Evolutionary conservation across 2,888 invertebrate genomes (phyloP), one percentile per base, ranked within the genome.

Genomic region (Megalurothrips usitatus): DNA sequence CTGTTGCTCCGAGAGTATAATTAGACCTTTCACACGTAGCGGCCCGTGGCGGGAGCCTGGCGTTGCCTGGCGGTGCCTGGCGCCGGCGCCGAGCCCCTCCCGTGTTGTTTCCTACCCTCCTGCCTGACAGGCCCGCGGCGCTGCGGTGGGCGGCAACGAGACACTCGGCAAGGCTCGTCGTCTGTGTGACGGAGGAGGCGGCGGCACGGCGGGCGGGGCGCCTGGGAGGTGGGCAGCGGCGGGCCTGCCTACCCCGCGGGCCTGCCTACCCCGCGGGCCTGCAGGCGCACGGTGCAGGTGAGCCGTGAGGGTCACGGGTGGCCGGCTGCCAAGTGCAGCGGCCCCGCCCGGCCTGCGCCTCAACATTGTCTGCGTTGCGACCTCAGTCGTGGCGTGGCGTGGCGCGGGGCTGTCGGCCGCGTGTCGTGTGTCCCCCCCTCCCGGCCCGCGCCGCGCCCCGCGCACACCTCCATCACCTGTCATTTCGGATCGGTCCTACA

Each of bases 351-450:
- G 10, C 58, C 68, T 26, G 68, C 8, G 9, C 68, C 68, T 75
- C 68, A 75, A 75, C 68, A 75, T 75, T 75, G 68, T 75, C 68
- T 75, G 68, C 12, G 23, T 75, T 75, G 68, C n/a, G 23, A 4
- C 19, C 12, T 58, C 52, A 17, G 63, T 63, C n/a, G 52, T 52
- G 52, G 58, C 58, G 58, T 17, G 52, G 52, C 58, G 58, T 58
- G 19, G 6, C 52, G 52, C 10, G n/a, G 58, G 14, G 58, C 0
- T n/a, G 17, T 58, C 10, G 34, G 6, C 34, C 3, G 34, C 3
- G 34, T 43, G 34, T 6, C 6, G 34, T 43, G 34, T 43, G 34
- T 43, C 34, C 34, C 34, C 34, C 3, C 34, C 6, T 6, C 6
- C 34, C 34, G 34, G 2, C 3, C 34, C 3, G 34, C 34, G 34